Base-by-base conservation (phyloP, 53 echinoderm and acorn worm genomes). In the Apostichopus leukothele region DNA sequence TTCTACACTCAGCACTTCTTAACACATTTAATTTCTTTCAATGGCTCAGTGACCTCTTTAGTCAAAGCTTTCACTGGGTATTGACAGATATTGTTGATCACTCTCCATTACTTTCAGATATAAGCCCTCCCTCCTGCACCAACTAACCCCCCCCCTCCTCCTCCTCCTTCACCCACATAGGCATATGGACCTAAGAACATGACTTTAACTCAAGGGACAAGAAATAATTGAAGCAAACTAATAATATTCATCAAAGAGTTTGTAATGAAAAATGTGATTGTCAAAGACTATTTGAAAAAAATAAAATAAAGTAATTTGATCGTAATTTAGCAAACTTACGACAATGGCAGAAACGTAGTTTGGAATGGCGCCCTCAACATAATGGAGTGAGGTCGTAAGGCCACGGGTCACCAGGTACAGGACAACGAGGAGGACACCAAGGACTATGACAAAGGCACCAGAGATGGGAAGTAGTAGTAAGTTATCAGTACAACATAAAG, bases 401-500 rank as follows among this genome's bases (percentile, higher is more conserved):
- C 94, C 95, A 25, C 94, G 71, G 5, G 92, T 91, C 8, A 95
- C 94, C 13, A 95, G 89, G 88, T 92, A 97, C 78, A 97, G 86
- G 68, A 97, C 91, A 18, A 95, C 75, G 8, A 97, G 83, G 25
- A 95, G 89, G 59, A 95, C 75, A 18, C 97, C 97, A 10, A 97
- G 90, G 18, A 97, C 88, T 5, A 90, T 55, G 5, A 95, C 90
- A 87, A 97, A 97, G 7, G 91, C 91, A 22, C 97, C 97, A 6
- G 92, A 94, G 21, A 97, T 90, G 6, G 93, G 95, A 57, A 97
- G 68, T 88, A 95, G 73, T 26, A 95, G 76, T 19, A 95, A 80
- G 77, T 95, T 97, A 91, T 93, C 93, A 18, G 97, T 95, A 75
- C 95, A 95, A 87, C 91, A 89, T 25, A 95, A 90, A 5, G 75